A percentile compares a stretch with the other conserved stretches of the same genome.
These are phyloP conservation scores for Echinometra lucunter DNA, from an alignment of 53 echinoderm and acorn worm species.

Conservation along the genomic window DNA sequence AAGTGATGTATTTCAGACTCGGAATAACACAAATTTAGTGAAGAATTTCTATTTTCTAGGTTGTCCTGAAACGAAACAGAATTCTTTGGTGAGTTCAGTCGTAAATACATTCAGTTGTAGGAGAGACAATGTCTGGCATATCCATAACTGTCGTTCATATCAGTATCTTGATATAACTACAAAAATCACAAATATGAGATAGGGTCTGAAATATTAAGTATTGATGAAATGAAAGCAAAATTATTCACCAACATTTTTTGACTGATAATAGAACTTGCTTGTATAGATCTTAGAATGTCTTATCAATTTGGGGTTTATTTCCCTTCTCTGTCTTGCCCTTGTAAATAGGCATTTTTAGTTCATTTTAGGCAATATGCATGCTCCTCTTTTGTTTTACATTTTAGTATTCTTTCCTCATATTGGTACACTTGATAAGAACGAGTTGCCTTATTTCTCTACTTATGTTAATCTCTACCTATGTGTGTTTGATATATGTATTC, in stretches of 20 bases:
- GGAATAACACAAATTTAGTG: no score
- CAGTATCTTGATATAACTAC: background rate
- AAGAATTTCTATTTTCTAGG: no score
- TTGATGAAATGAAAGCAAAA: background rate
- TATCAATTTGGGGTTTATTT: background rate
- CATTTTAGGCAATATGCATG: conserved; percentile 11
- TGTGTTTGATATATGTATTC: conserved; percentile 19
- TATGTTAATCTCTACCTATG: background rate
- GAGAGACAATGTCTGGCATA: background rate
- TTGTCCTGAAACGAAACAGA: no score
- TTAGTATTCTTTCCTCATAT: background rate
- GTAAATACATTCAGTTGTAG: background rate
- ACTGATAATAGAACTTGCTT: background rate
- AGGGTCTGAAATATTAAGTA: background rate
- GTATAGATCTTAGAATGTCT: background rate
- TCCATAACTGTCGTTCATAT: background rate
- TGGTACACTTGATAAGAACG: conserved; percentile 18
- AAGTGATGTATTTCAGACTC: no score
- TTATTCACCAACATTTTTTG: background rate
- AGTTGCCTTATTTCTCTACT: conserved; percentile 41
- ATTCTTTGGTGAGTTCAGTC: no score
- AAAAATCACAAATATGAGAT: background rate
- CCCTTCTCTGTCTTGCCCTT: conserved; percentile 7
- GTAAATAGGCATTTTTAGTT: conserved; percentile 30
- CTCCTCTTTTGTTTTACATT: conserved; percentile 1